Percentiles rank a stretch among this genome's conserved stretches.
Evolutionary conservation across 2,113 vertebrate species (phyloP).

Genomic region (Vulpes ferrilata): DNA sequence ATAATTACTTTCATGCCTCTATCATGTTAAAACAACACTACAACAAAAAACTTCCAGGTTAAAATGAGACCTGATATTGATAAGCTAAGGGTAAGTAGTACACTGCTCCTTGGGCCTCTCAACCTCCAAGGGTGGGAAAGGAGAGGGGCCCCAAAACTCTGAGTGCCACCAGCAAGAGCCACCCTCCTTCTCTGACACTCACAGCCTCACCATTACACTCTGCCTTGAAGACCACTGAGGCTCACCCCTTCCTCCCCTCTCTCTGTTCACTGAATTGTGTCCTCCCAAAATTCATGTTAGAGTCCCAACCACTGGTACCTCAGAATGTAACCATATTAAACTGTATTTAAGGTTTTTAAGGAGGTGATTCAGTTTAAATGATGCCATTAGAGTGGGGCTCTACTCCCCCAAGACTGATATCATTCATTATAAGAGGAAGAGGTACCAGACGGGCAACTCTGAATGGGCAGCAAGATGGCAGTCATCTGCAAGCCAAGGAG

Average conservation of each 20-base stretch:
- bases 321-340: slow-evolving; percentile 6
- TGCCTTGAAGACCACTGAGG: not conserved
- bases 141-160: not conserved
- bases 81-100: not conserved
- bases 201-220: not conserved
- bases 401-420: not conserved
- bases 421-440: slow-evolving; percentile 10
- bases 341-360: not conserved
- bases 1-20: not conserved
- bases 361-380: not conserved
- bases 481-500: not conserved
- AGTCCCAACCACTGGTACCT: not conserved
- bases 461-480: not conserved
- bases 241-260: not conserved
- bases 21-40: not conserved
- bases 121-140: not conserved
- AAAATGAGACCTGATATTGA: slow-evolving; percentile 40
- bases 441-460: not conserved
- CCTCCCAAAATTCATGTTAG: not conserved
- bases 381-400: not conserved
- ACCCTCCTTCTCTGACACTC: not conserved
- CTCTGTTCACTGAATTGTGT: not conserved
- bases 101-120: not conserved
- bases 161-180: not conserved
- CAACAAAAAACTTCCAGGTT: not conserved